phyloP scores from a whole-genome alignment of 1,140 invertebrate genomes.

The Saccostrea glomerata region DNA sequence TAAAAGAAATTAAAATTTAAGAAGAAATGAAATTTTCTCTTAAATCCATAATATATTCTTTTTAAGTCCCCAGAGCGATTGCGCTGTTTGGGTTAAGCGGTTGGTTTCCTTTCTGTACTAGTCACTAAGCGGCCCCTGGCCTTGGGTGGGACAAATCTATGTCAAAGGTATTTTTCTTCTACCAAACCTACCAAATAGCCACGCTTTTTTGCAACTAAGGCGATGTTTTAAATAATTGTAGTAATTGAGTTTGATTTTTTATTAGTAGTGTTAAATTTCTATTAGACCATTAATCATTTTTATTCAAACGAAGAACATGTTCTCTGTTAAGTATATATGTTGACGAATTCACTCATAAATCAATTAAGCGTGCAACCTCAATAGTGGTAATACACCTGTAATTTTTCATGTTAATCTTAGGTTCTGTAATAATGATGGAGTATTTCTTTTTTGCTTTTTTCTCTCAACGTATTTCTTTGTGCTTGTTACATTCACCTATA shows the following conservation, averaged over 20 bases:
- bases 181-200: neutral
- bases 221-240: neutral
- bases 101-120: conserved; percentile 22
- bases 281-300: conserved; percentile 1
- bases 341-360: neutral
- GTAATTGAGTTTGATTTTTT: neutral
- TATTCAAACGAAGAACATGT: neutral
- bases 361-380: conserved; percentile 19
- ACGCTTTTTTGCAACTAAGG: neutral
- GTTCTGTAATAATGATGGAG: neutral
- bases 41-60: conserved; percentile 6
- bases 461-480: neutral
- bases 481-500: neutral
- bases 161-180: neutral
- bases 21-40: neutral
- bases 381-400: conserved; percentile 12
- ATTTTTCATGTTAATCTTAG: neutral
- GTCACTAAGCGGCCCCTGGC: conserved; percentile 17
- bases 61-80: neutral
- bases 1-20: neutral
- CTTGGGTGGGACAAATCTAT: conserved; percentile 23
- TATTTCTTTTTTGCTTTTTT: neutral
- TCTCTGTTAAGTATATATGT: conserved; percentile 21
- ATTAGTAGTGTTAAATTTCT: neutral
- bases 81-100: conserved; percentile 21